These are phyloP conservation scores for Cetoscarus ocellatus DNA, from an alignment of 2,797 vertebrate genomes.

Conservation along the genomic window DNA sequence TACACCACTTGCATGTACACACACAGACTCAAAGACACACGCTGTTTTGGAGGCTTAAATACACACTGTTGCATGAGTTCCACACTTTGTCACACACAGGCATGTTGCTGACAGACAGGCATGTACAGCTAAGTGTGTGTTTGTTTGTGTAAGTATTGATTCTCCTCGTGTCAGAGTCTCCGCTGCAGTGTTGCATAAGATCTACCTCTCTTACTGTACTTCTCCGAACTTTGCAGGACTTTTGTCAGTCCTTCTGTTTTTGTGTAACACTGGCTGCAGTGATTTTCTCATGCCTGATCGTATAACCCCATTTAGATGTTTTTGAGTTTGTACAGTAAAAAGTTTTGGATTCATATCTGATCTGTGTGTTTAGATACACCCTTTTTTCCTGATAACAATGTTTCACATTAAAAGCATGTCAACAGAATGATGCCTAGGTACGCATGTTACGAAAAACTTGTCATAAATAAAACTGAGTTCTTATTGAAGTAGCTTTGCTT, in stretches of 20 bases:
- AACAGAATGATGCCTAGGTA: too few relatives aligned
- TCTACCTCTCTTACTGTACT: neutral
- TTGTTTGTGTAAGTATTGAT: neutral
- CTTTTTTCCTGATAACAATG: too few relatives aligned
- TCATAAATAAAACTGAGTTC: too few relatives aligned
- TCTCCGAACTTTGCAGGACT: neutral
- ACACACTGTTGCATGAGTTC: slow-evolving; percentile 12
- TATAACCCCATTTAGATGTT: too few relatives aligned
- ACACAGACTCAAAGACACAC: slow-evolving; percentile 4
- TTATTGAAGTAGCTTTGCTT: too few relatives aligned
- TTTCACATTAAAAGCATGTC: too few relatives aligned
- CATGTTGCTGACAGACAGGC: slow-evolving; percentile 27
- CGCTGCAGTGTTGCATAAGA: slow-evolving; percentile 34
- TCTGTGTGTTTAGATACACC: too few relatives aligned
- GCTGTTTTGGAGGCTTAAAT: neutral
- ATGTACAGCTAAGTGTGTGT: slow-evolving; percentile 1
- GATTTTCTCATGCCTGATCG: too few relatives aligned
- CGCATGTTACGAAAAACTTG: too few relatives aligned
- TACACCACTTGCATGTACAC: neutral
- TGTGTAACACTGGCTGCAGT: too few relatives aligned
- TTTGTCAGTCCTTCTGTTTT: neutral
- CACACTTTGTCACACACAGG: slow-evolving; percentile 17
- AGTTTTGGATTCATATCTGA: too few relatives aligned
- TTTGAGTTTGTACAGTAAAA: too few relatives aligned
- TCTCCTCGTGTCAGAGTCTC: neutral